Evolutionary conservation across 64 coral and sea anemone genomes (phyloP).

Genomic region (Anthopleura sola): DNA sequence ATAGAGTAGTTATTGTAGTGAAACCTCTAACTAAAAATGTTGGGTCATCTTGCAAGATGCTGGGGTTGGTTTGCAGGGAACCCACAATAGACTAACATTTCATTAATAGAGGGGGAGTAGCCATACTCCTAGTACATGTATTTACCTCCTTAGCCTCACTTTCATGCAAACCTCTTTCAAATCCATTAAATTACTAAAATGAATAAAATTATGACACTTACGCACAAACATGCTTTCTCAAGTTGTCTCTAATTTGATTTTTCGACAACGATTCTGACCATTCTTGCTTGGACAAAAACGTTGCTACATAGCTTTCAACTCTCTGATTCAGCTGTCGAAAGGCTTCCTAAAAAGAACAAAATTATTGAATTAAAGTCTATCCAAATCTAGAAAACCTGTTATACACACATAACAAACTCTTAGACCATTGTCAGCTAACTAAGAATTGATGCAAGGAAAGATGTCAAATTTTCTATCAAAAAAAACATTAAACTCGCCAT

Average conservation of each 20-base stretch:
- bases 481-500: conserved; percentile 57
- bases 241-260: conserved; percentile 68
- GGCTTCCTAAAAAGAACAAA: conserved; percentile 38
- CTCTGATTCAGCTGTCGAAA: conserved; percentile 66
- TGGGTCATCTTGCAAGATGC: too few species aligned
- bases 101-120: too few species aligned
- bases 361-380: background rate
- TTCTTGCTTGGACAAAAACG: conserved; percentile 63
- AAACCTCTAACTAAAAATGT: too few species aligned
- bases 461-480: background rate
- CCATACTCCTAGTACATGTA: too few species aligned
- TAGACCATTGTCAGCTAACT: too few species aligned
- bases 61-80: too few species aligned
- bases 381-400: background rate
- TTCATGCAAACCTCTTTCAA: background rate
- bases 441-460: background rate
- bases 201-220: conserved; percentile 41
- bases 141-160: background rate
- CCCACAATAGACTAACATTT: too few species aligned
- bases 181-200: background rate
- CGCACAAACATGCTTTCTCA: conserved; percentile 53
- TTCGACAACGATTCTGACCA: conserved; percentile 62
- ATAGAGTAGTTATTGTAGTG: too few species aligned
- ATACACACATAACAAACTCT: background rate
- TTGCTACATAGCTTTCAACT: conserved; percentile 70